Evolutionary conservation across 2,888 invertebrate species (phyloP).

Genomic region (Drosophila neotestacea): DNA sequence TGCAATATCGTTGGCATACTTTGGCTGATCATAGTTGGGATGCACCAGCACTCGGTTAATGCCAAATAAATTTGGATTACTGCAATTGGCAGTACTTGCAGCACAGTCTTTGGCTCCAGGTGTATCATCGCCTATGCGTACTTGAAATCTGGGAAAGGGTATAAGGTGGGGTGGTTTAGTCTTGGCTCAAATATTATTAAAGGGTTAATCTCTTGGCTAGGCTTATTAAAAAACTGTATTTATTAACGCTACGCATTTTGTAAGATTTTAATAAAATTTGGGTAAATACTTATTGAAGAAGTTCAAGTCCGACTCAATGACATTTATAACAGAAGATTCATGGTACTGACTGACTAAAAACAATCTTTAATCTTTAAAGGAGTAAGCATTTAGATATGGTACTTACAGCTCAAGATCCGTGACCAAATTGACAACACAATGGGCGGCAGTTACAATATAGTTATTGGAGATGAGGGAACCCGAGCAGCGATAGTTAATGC

Average conservation of each 20-base stretch:
- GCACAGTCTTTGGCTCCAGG: slow-evolving; percentile 85
- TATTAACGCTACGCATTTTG: too few species aligned
- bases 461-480: slow-evolving; percentile 87
- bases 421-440: slow-evolving; percentile 87
- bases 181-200: neutral
- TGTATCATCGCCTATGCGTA: slow-evolving; percentile 88
- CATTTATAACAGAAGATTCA: too few species aligned
- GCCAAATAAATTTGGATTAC: slow-evolving; percentile 86
- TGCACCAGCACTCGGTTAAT: slow-evolving; percentile 86
- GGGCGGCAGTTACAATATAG: slow-evolving; percentile 88
- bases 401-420: slow-evolving; percentile 85
- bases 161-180: neutral
- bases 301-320: too few species aligned
- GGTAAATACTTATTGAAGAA: too few species aligned
- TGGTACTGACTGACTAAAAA: neutral
- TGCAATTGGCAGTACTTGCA: slow-evolving; percentile 80
- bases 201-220: neutral
- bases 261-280: neutral
- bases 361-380: neutral
- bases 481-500: slow-evolving; percentile 84
- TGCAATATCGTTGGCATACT: slow-evolving; percentile 87
- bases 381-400: neutral
- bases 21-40: slow-evolving; percentile 86
- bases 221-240: neutral
- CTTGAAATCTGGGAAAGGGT: slow-evolving; percentile 85